Evolutionary conservation across 2,113 vertebrate genomes (phyloP).

Genomic region (Halichoerus grypus): DNA sequence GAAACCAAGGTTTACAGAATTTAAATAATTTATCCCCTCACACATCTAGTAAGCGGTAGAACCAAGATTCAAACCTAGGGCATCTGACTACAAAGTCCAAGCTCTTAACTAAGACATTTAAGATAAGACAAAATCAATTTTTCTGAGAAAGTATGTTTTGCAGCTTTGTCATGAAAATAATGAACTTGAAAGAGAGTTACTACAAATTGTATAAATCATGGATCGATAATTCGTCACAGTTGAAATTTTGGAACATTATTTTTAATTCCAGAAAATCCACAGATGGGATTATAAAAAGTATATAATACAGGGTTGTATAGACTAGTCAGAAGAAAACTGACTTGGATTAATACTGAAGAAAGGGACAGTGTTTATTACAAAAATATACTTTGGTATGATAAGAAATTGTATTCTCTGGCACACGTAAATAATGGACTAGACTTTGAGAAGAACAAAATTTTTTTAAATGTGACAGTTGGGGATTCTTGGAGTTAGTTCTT

Average conservation of each 20-base stretch:
- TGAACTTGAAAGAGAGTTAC: slow-evolving; percentile 83
- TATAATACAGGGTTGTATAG: slow-evolving; percentile 12
- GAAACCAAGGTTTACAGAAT: slow-evolving; percentile 41
- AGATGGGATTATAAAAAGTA: neutral
- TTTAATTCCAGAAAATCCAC: slow-evolving; percentile 41
- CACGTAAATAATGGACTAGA: neutral
- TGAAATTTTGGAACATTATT: slow-evolving; percentile 29
- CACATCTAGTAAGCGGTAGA: slow-evolving; percentile 13
- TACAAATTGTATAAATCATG: slow-evolving; percentile 78
- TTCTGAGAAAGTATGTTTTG: slow-evolving; percentile 80
- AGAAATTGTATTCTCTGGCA: slow-evolving; percentile 32
- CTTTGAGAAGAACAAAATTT: neutral
- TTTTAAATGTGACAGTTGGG: neutral
- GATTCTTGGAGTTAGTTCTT: slow-evolving; percentile 32
- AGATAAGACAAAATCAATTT: neutral
- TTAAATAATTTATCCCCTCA: slow-evolving; percentile 49
- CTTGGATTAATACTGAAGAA: slow-evolving; percentile 55
- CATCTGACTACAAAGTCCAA: neutral
- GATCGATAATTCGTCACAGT: slow-evolving; percentile 78
- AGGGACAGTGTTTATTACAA: slow-evolving; percentile 39
- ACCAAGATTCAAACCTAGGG: slow-evolving; percentile 36
- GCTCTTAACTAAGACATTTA: neutral
- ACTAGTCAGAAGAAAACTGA: slow-evolving; percentile 43
- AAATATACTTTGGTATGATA: neutral
- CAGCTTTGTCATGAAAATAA: slow-evolving; percentile 83